Evolutionary conservation across 1,140 invertebrate genomes (phyloP).

Genomic region (Meloidogyne chitwoodi): DNA sequence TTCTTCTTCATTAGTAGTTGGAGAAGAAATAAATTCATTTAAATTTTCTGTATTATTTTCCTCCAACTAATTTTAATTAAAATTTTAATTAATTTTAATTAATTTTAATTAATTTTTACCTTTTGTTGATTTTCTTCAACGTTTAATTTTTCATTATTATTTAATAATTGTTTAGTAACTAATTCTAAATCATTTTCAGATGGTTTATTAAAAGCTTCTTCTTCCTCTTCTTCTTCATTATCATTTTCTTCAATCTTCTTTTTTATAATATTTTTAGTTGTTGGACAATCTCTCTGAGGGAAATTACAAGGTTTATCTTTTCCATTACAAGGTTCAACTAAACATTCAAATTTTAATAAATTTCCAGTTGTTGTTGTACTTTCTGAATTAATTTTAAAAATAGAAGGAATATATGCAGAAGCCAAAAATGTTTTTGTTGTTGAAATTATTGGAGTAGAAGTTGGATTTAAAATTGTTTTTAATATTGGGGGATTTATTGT

Average conservation of each 20-base stretch:
- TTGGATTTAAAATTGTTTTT: background rate
- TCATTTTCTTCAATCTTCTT: background rate
- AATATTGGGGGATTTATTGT: background rate
- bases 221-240: background rate
- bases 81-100: background rate
- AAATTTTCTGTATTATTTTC: background rate
- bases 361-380: background rate
- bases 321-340: conserved; percentile 6
- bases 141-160: too few species aligned
- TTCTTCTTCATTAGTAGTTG: too few species aligned
- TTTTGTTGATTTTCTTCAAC: background rate
- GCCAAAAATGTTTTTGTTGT: conserved; percentile 10
- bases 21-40: background rate
- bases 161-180: background rate
- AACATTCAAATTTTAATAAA: conserved; percentile 14
- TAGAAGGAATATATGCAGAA: conserved; percentile 9
- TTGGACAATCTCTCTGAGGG: background rate
- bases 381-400: conserved; percentile 5
- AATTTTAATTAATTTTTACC: background rate
- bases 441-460: background rate
- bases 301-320: background rate
- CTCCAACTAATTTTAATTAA: background rate
- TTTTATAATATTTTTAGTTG: background rate
- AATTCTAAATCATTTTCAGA: background rate
- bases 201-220: background rate